phyloP scores from a whole-genome alignment of 2,888 invertebrate species.

The Creontiades dilutus region DNA sequence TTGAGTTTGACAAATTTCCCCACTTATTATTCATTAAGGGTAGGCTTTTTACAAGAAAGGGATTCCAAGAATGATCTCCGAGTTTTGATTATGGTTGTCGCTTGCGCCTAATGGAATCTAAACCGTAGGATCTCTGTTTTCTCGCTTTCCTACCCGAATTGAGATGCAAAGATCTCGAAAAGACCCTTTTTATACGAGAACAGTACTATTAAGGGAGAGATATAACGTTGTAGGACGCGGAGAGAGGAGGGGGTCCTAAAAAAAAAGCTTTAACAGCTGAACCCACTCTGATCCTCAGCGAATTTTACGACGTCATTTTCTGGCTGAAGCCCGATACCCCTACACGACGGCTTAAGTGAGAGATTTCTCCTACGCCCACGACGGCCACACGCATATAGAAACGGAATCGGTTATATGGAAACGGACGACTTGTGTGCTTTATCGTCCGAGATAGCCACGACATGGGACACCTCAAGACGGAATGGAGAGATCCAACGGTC shows the following conservation, averaged over 20 bases:
- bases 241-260: background rate
- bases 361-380: slow-evolving; percentile 54
- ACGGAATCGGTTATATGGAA: slow-evolving; percentile 21
- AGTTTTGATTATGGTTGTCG: too few relatives aligned
- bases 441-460: slow-evolving; percentile 40
- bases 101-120: too few relatives aligned
- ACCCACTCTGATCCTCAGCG: slow-evolving; percentile 37
- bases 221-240: background rate
- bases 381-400: slow-evolving; percentile 49
- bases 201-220: background rate
- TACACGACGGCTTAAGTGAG: slow-evolving; percentile 40
- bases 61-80: too few relatives aligned
- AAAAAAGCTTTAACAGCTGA: slow-evolving; percentile 26
- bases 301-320: slow-evolving; percentile 59
- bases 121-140: too few relatives aligned
- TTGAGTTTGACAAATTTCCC: too few relatives aligned
- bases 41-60: too few relatives aligned
- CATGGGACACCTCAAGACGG: background rate
- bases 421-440: slow-evolving; percentile 50
- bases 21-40: too few relatives aligned
- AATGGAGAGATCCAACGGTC: slow-evolving; percentile 42
- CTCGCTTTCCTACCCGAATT: background rate
- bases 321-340: slow-evolving; percentile 42
- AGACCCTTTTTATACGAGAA: slow-evolving; percentile 38
- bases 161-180: slow-evolving; percentile 37